Evolutionary conservation across 2,888 invertebrate species (phyloP).

Genomic region (Synanthedon andrenaeformis): DNA sequence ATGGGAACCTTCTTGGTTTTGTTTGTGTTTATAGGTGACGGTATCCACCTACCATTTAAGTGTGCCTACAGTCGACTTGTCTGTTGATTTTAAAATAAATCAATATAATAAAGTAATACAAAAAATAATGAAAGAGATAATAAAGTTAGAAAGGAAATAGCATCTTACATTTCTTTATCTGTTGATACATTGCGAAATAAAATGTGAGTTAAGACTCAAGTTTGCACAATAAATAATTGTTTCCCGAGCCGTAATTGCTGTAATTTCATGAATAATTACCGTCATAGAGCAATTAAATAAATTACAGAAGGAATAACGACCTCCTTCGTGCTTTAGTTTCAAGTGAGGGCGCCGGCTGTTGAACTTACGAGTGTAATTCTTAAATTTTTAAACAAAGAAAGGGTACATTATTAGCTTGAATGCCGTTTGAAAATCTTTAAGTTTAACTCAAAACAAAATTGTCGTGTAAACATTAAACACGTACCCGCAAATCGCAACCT

Average conservation of each 20-base stretch:
- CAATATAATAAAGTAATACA: too few species aligned
- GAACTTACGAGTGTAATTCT: slow-evolving; percentile 16
- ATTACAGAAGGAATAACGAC: slow-evolving; percentile 65
- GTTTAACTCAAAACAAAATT: not conserved
- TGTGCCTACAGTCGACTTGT: too few species aligned
- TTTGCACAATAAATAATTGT: slow-evolving; percentile 70
- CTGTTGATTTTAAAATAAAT: too few species aligned
- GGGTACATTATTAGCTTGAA: not conserved
- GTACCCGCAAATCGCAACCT: slow-evolving; percentile 55
- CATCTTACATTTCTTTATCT: slow-evolving; percentile 48
- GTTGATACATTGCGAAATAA: slow-evolving; percentile 58
- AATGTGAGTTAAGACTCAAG: slow-evolving; percentile 67
- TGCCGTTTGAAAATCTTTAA: not conserved
- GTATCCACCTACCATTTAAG: too few species aligned
- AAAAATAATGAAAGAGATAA: not conserved
- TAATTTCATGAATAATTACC: slow-evolving; percentile 71
- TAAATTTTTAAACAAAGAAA: not conserved
- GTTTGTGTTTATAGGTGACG: too few species aligned
- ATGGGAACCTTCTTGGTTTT: too few species aligned
- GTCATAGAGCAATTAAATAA: slow-evolving; percentile 70
- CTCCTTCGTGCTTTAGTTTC: slow-evolving; percentile 63
- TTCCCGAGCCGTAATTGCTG: slow-evolving; percentile 67
- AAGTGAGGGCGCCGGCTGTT: slow-evolving; percentile 58
- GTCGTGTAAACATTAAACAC: slow-evolving; percentile 31
- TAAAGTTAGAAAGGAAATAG: slow-evolving; percentile 21